Evolutionary conservation across 2,113 vertebrate genomes (phyloP).

Genomic region (Nesoenas mayeri): DNA sequence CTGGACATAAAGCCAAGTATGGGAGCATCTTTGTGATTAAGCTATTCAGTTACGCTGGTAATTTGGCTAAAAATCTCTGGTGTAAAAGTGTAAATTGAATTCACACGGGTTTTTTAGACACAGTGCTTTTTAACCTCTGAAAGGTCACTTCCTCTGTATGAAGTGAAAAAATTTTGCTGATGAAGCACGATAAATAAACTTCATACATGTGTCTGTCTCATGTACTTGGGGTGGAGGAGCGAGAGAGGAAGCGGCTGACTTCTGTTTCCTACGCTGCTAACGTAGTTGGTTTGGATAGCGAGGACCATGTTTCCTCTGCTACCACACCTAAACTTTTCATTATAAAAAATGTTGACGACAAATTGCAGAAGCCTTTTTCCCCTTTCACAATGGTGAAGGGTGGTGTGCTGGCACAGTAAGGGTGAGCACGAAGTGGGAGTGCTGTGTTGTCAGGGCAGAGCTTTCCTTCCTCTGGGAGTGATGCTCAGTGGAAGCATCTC

Average conservation of each 20-base stretch:
- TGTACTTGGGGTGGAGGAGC: slow-evolving; percentile 15
- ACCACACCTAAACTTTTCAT: slow-evolving; percentile 30
- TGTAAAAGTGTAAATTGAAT: neutral
- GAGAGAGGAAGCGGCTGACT: slow-evolving; percentile 4
- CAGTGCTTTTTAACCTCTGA: neutral
- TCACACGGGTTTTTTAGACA: neutral
- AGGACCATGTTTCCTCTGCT: slow-evolving; percentile 51
- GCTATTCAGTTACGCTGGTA: neutral
- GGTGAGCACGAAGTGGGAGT: neutral
- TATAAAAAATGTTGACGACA: neutral
- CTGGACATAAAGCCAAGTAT: neutral
- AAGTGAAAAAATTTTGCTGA: neutral
- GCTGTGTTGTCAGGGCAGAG: neutral
- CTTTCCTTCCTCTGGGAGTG: neutral
- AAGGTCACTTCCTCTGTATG: slow-evolving; percentile 2
- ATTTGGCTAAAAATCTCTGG: neutral
- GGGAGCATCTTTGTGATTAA: neutral
- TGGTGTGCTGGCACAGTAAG: neutral
- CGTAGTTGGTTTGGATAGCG: neutral
- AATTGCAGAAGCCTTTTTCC: neutral
- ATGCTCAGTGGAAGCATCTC: neutral
- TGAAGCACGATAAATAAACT: neutral
- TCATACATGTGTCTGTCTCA: rapidly evolving
- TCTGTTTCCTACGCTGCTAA: slow-evolving; percentile 45
- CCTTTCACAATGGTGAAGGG: neutral